Percentiles rank a stretch among this genome's conserved stretches.
Evolutionary conservation across 2,113 vertebrate species (phyloP).

Genomic region (Ploceus nigricollis): DNA sequence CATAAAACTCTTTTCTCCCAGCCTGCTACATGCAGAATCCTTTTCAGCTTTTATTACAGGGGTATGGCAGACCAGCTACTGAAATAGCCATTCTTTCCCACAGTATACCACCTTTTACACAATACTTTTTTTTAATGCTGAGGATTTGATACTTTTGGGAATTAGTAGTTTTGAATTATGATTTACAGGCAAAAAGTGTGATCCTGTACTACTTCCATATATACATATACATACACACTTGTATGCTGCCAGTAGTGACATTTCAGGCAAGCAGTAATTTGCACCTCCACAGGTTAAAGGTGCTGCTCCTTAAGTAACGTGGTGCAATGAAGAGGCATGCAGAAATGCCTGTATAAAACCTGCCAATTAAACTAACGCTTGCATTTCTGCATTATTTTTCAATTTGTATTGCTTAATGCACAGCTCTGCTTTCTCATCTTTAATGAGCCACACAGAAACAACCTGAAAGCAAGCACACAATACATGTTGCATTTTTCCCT

Average conservation of each 20-base stretch:
- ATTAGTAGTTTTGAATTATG: background rate
- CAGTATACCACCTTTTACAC: background rate
- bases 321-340: background rate
- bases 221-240: background rate
- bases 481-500: background rate
- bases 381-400: background rate
- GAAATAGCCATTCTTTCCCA: background rate
- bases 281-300: background rate
- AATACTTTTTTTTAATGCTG: background rate
- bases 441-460: background rate
- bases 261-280: background rate
- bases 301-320: background rate
- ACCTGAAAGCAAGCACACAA: background rate
- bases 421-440: background rate
- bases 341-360: background rate
- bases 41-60: background rate
- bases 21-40: background rate
- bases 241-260: background rate
- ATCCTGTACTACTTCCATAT: background rate
- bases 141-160: background rate
- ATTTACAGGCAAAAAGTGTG: background rate
- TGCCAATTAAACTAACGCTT: background rate
- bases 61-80: background rate
- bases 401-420: background rate
- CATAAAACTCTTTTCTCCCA: background rate